Evolutionary conservation across 37 sponge, comb jelly and placozoan species (phyloP).

Genomic region (Eunapius fragilis): DNA sequence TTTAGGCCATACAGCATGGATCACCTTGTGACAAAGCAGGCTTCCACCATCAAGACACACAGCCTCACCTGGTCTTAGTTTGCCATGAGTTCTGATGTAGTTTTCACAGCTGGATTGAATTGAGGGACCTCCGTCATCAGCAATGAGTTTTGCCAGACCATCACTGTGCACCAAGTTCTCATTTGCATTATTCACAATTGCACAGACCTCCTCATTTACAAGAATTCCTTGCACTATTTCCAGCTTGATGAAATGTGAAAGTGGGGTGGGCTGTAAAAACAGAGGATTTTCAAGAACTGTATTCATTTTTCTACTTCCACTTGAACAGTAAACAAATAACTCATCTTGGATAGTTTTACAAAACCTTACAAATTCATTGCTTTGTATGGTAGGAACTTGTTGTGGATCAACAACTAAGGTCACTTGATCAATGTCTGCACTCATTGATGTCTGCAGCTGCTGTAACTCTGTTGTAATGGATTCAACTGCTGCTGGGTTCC

Average conservation of each 20-base stretch:
- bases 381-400: constrained; percentile 3
- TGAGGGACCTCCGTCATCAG: constrained; percentile 59
- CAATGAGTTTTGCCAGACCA: constrained; percentile 79
- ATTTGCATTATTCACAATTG: constrained; percentile 88
- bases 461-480: constrained; percentile 2
- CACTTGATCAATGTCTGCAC: constrained; percentile 10
- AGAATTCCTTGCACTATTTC: constrained; percentile 52
- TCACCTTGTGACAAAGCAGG: constrained; percentile 64
- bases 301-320: background rate
- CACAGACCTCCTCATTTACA: constrained; percentile 54
- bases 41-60: constrained; percentile 69
- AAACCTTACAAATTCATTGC: constrained; percentile 28
- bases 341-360: constrained; percentile 16
- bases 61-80: constrained; percentile 53
- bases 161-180: constrained; percentile 67
- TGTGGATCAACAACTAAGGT: background rate
- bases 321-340: constrained; percentile 19
- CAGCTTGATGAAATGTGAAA: constrained; percentile 24
- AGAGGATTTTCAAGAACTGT: constrained; percentile 7
- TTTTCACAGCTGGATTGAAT: constrained; percentile 68
- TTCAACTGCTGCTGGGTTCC: constrained; percentile 17
- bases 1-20: constrained; percentile 82
- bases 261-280: background rate
- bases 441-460: constrained; percentile 5
- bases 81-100: constrained; percentile 38